Evolutionary conservation across 37 sponge, comb jelly and placozoan species (phyloP).

Genomic region (Amphimedon queenslandica): DNA sequence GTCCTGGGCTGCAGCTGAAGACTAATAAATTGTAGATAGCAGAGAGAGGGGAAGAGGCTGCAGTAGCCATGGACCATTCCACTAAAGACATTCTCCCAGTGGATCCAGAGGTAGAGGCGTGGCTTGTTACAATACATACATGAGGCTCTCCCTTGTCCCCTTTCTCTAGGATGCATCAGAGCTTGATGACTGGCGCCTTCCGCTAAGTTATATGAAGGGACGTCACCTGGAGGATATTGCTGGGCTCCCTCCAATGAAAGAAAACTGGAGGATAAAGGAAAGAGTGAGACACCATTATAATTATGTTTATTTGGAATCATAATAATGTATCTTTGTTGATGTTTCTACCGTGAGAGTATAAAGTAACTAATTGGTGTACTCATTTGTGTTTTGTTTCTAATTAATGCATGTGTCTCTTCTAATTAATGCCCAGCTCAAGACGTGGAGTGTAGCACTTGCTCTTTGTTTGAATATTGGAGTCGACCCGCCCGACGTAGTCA

Average conservation of each 20-base stretch:
- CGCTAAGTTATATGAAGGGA: constrained; percentile 80
- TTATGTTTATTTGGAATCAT: not conserved
- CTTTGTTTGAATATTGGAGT: constrained; percentile 91
- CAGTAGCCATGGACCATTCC: not conserved
- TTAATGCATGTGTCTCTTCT: not conserved
- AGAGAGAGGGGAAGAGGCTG: too few relatives aligned
- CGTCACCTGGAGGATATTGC: constrained; percentile 53
- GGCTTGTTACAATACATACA: not conserved
- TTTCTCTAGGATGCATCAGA: constrained; percentile 40
- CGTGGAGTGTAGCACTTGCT: constrained; percentile 78
- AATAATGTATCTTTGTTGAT: not conserved
- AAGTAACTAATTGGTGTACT: not conserved
- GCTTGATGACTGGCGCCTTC: constrained; percentile 74
- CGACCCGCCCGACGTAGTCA: constrained; percentile 93
- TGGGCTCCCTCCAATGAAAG: constrained; percentile 1
- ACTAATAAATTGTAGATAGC: too few relatives aligned
- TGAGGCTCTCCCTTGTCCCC: not conserved
- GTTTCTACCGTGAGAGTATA: not conserved
- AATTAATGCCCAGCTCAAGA: constrained; percentile 70
- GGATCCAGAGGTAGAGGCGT: not conserved
- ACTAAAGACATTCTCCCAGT: not conserved
- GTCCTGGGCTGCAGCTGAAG: too few relatives aligned
- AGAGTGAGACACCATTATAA: constrained; percentile 44
- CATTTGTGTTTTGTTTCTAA: not conserved
- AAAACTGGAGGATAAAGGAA: constrained; percentile 77